Evolutionary conservation across 2,888 invertebrate species (phyloP).

Genomic region (Parnassius smintheus): DNA sequence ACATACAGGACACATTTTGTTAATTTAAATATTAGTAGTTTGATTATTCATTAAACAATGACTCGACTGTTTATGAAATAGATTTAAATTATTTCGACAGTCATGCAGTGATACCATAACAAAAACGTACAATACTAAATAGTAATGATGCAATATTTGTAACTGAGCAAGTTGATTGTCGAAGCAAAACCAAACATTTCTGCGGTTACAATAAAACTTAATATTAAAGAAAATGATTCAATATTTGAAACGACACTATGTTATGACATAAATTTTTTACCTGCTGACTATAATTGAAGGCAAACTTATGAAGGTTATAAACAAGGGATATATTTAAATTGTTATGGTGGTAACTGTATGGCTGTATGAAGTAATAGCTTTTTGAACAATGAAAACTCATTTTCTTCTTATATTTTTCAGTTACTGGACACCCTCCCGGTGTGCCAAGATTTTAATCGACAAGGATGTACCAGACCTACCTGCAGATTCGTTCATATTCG

Average conservation of each 20-base stretch:
- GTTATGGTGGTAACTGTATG: slow-evolving; percentile 52
- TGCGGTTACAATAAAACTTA: background rate
- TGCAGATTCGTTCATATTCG: slow-evolving; percentile 99
- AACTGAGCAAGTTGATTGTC: background rate
- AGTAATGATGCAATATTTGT: background rate
- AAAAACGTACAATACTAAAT: slow-evolving; percentile 16
- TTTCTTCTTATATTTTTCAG: slow-evolving; percentile 84
- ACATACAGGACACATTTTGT: background rate
- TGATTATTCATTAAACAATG: slow-evolving; percentile 2
- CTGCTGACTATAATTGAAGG: background rate
- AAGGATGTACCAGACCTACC: slow-evolving; percentile 97
- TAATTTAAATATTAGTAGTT: background rate
- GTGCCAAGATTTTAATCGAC: slow-evolving; percentile 99
- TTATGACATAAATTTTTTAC: background rate
- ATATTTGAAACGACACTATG: background rate
- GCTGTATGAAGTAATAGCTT: slow-evolving; percentile 39
- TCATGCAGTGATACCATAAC: slow-evolving; percentile 53
- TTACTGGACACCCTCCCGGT: slow-evolving; percentile 99
- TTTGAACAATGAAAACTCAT: slow-evolving; percentile 49
- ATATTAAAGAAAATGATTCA: background rate
- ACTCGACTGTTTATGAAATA: slow-evolving; percentile 71
- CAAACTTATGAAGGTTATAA: slow-evolving; percentile 4
- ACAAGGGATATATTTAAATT: slow-evolving; percentile 29
- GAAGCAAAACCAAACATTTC: background rate
- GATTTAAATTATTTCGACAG: slow-evolving; percentile 49